Evolutionary conservation across 2,113 vertebrate genomes (phyloP).

Genomic region (Phyllopteryx taeniolatus): DNA sequence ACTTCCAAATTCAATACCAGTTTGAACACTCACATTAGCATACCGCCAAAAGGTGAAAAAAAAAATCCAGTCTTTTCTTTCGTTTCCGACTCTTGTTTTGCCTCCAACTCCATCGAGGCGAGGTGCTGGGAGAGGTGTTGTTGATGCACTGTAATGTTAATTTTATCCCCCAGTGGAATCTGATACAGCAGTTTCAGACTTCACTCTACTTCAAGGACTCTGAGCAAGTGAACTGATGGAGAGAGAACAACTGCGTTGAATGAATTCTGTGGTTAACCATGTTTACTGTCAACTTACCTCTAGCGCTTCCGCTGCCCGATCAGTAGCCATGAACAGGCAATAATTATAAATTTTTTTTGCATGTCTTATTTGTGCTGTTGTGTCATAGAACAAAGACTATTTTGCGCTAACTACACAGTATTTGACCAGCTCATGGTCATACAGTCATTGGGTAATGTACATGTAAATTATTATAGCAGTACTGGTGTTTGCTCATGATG

Average conservation of each 20-base stretch:
- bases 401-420: too few species aligned
- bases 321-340: not conserved
- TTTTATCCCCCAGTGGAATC: slow-evolving; percentile 50
- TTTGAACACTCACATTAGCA: slow-evolving; percentile 56
- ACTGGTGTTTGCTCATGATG: too few species aligned
- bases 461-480: not conserved
- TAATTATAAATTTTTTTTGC: not conserved
- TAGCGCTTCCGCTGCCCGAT: not conserved
- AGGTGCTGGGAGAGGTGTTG: slow-evolving; percentile 30
- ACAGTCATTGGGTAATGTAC: slow-evolving; percentile 5
- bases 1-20: slow-evolving; percentile 49
- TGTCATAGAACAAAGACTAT: not conserved
- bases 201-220: slow-evolving; percentile 40
- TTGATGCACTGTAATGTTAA: slow-evolving; percentile 60
- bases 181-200: slow-evolving; percentile 47
- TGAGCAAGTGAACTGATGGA: slow-evolving; percentile 23
- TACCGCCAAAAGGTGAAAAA: slow-evolving; percentile 53
- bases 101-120: slow-evolving; percentile 34
- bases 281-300: slow-evolving; percentile 9
- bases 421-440: not conserved
- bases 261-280: slow-evolving; percentile 29
- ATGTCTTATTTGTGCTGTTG: not conserved
- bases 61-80: slow-evolving; percentile 12
- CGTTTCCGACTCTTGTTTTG: slow-evolving; percentile 36
- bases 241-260: slow-evolving; percentile 11